Percentiles rank a stretch among this genome's conserved stretches.
These are phyloP conservation scores for Cosmia trapezina DNA, from an alignment of 2,888 invertebrate genomes.

Conservation along the genomic window DNA sequence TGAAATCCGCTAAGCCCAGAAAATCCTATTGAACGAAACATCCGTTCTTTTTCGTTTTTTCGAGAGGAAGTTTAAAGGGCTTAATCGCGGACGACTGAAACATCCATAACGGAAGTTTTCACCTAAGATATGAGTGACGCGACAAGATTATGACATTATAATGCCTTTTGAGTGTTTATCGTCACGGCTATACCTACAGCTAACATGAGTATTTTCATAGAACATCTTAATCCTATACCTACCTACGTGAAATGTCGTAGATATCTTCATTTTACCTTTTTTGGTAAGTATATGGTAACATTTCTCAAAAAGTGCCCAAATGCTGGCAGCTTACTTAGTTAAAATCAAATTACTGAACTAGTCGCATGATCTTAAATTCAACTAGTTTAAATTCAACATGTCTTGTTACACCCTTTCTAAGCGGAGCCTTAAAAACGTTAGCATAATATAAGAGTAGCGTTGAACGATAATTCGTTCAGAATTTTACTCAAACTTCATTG, in stretches of 20 bases:
- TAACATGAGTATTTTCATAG: constrained; percentile 54
- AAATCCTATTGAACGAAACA: constrained; percentile 78
- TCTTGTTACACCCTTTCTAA: not conserved
- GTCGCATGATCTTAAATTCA: constrained; percentile 1
- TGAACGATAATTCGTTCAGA: constrained; percentile 6
- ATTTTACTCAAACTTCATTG: constrained; percentile 7
- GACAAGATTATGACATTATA: constrained; percentile 67
- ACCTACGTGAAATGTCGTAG: not conserved
- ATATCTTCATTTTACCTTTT: not conserved
- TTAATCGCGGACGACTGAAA: constrained; percentile 71
- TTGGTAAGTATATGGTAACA: not conserved
- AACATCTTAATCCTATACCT: not conserved
- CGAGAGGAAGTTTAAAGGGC: constrained; percentile 73
- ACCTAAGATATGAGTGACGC: constrained; percentile 62
- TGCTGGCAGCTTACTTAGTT: not conserved
- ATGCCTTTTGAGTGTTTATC: constrained; percentile 69
- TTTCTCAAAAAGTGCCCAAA: not conserved
- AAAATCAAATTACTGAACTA: not conserved
- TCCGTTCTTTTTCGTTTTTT: constrained; percentile 71
- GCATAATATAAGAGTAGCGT: not conserved
- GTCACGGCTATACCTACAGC: constrained; percentile 67
- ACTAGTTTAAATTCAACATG: not conserved
- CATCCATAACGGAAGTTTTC: constrained; percentile 73
- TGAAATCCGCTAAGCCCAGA: constrained; percentile 83
- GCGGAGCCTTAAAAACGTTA: not conserved